Evolutionary conservation across 2,888 invertebrate species (phyloP), one percentile per base, ranked within the genome.

Genomic region (Meteorus cinctellus): DNA sequence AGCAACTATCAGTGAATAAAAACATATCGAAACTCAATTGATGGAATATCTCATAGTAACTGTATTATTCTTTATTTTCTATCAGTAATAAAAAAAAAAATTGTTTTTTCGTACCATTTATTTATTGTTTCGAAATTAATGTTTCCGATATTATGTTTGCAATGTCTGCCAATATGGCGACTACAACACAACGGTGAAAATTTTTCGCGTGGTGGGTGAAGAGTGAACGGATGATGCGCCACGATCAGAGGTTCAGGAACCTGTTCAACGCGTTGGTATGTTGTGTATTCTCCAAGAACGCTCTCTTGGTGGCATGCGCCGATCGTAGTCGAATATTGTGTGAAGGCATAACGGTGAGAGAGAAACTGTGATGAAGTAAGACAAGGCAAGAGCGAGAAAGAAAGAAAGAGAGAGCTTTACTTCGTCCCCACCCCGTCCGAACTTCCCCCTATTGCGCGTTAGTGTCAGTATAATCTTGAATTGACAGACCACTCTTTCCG

Each of bases 241-340:
- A 70, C 71, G 77, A 69, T 79, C 78, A 77, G 75, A 75, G 78
- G 74, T 76, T 81, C 76, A 77, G 81, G 75, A 72, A 62, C 76
- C 68, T 76, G 78, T 77, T 78, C 79, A 77, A 55, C 55, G 75
- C 72, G 79, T 75, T 75, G 75, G 77, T 72, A 68, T 78, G 73
- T 75, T 74, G 78, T 74, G 78, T 78, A 80, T 79, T 74, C 78
- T 79, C 76, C 66, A 77, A 80, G 80, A 78, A 79, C 81, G 80
- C 81, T 78, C 81, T 77, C 79, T 78, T 79, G 80, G 80, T 75
- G 78, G 78, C 70, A 77, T 78, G 76, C 80, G 80, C 79, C 76
- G 72, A 77, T 76, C 74, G 63, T 76, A 66, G 75, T 67, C 60
- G 66, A 75, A 70, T 65, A 70, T 70, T 70, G 59, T 72, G 67